A percentile compares a stretch with the other conserved stretches of the same genome.
Evolutionary conservation across 2,888 invertebrate species (phyloP).

Genomic region (Spilosoma lubricipeda): DNA sequence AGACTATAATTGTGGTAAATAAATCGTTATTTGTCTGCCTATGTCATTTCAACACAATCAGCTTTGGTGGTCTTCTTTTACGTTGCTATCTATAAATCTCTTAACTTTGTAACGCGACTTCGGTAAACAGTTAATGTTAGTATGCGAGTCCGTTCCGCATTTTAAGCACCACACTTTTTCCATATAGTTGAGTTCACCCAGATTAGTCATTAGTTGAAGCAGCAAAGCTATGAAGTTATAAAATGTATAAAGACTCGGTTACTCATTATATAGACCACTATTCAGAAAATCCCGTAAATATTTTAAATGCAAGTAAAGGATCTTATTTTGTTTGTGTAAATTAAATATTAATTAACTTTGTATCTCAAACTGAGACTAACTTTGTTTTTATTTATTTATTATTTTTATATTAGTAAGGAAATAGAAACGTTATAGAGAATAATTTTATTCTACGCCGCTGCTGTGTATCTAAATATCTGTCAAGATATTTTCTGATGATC

Average conservation of each 20-base stretch:
- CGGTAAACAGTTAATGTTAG: slow-evolving; percentile 26
- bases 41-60: background rate
- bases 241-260: slow-evolving; percentile 16
- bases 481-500: background rate
- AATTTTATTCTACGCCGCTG: background rate
- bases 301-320: slow-evolving; percentile 1
- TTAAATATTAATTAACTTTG: background rate
- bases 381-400: background rate
- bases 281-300: slow-evolving; percentile 3
- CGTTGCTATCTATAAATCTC: background rate
- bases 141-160: slow-evolving; percentile 30
- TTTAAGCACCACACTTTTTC: slow-evolving; percentile 18
- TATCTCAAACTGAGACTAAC: background rate
- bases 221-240: slow-evolving; percentile 13
- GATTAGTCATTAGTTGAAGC: slow-evolving; percentile 10
- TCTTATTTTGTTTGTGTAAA: background rate
- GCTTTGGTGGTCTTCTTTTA: slow-evolving; percentile 12
- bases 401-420: background rate
- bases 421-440: background rate
- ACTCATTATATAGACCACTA: slow-evolving; percentile 17
- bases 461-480: background rate
- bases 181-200: slow-evolving; percentile 16
- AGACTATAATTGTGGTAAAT: slow-evolving; percentile 16
- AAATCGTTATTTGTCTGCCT: slow-evolving; percentile 10
- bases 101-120: slow-evolving; percentile 19